Base-by-base conservation (phyloP, 2,797 vertebrate species). In the Crenuchus spilurus region DNA sequence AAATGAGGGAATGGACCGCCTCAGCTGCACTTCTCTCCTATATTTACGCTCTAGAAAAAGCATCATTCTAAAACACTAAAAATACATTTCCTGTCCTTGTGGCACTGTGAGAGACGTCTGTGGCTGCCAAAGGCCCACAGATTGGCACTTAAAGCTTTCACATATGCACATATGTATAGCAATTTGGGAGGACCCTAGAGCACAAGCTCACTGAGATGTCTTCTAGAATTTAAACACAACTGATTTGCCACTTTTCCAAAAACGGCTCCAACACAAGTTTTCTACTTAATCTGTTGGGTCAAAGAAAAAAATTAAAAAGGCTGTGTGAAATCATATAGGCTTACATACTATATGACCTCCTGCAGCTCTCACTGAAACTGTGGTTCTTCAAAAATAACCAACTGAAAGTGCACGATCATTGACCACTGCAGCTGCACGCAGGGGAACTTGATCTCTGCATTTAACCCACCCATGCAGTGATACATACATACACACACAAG, bases 1-100 rank as follows among this genome's bases (percentile, higher is more conserved):
- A 1, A 54, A 42, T 28, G 5, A 31, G 16, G 16, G 7, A 54
- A 24, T 4, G 0, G 66, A 49, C 22, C 18, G 74, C 22, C 74
- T 61, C 39, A 63, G 67, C 66, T 74, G 10, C 42, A 60, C 58
- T 55, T 24, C 67, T 71, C 68, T 74, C 48, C 76, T 77, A 51
- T 84, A 74, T 77, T 82, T 81, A 80, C 64, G 70, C 70, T 78
- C 70, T 63, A 57, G 28, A 80, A 80, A 75, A 64, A 42, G 75
- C 49, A 42, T 44, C 58, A 66, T 70, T 69, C 63, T 73, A 74
- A 67, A 58, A 37, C 30, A 49, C 79, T 84, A 85, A 82, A 82
- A 81, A 85, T 79, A 81, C 39, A 75, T 51, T 5, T 63, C 65
- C 70, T 74, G 72, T 48, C 75, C 39, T 68, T 77, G 83, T 76